Percentiles rank a stretch among this genome's conserved stretches.
phyloP scores from a whole-genome alignment of 92 coral and sea anemone genomes.

The Palythoa heliodiscus region DNA sequence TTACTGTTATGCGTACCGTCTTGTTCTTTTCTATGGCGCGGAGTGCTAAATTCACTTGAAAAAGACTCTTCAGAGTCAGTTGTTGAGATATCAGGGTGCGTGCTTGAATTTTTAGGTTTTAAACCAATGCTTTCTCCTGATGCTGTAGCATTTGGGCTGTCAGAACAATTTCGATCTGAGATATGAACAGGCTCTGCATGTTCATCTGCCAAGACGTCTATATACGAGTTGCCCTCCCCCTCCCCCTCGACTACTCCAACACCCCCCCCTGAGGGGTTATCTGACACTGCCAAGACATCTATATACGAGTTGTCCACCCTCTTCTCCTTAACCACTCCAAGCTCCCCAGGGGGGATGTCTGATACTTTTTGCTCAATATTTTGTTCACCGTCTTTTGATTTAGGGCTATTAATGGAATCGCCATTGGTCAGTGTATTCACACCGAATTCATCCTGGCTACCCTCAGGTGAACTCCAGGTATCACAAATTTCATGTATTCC shows the following conservation, averaged over 20 bases:
- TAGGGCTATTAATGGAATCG: not conserved
- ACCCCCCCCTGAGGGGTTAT: not conserved
- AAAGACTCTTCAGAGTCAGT: not conserved
- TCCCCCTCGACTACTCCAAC: not conserved
- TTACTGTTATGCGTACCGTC: not conserved
- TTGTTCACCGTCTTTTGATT: not conserved
- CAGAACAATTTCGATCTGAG: slow-evolving; percentile 56
- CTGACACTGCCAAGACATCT: slow-evolving; percentile 60
- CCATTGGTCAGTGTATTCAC: not conserved
- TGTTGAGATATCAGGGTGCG: not conserved
- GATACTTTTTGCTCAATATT: not conserved
- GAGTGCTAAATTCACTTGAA: not conserved
- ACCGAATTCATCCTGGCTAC: not conserved
- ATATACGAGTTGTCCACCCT: slow-evolving; percentile 56
- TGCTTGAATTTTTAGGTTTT: not conserved
- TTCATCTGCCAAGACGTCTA: slow-evolving; percentile 67
- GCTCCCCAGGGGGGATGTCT: not conserved
- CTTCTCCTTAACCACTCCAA: not conserved
- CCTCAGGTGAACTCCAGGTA: slow-evolving; percentile 33
- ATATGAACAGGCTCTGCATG: slow-evolving; percentile 78
- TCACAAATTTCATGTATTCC: slow-evolving; percentile 1
- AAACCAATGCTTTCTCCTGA: slow-evolving; percentile 27
- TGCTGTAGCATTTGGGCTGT: slow-evolving; percentile 13
- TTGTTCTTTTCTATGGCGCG: not conserved
- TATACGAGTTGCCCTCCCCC: slow-evolving; percentile 50